A percentile compares a stretch with the other conserved stretches of the same genome.
Evolutionary conservation across 2,113 vertebrate species (phyloP).

Genomic region (Dolichotis patagonum): DNA sequence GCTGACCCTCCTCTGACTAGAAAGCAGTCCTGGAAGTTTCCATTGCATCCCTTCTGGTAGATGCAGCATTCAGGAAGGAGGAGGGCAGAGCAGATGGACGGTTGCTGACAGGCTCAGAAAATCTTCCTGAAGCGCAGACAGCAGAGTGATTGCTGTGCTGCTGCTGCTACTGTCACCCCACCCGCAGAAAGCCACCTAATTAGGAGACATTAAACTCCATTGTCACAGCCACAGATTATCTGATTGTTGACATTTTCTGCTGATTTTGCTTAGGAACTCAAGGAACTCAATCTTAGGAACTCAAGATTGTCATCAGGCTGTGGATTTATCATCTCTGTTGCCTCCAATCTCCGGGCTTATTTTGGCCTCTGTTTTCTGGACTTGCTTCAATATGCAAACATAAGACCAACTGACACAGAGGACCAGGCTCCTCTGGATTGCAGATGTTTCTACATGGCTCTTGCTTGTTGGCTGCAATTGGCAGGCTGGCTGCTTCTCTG

Average conservation of each 20-base stretch:
- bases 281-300: too few species aligned
- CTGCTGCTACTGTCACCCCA: not conserved
- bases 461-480: not conserved
- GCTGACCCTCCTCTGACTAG: not conserved
- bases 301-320: not conserved
- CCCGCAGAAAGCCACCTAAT: conserved; percentile 60
- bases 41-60: not conserved
- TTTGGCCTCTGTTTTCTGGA: not conserved
- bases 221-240: conserved; percentile 64
- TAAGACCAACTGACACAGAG: not conserved
- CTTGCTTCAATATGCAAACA: not conserved
- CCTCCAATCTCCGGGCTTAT: not conserved
- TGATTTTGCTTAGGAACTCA: conserved; percentile 42
- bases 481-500: not conserved
- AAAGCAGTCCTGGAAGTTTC: not conserved
- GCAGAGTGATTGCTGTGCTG: not conserved
- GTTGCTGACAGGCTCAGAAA: conserved; percentile 68
- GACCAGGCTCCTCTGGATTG: not conserved
- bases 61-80: not conserved
- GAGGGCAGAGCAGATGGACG: not conserved
- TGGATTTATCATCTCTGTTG: not conserved
- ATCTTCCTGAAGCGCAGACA: conserved; percentile 51
- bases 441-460: not conserved
- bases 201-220: conserved; percentile 69
- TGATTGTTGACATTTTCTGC: conserved; percentile 64